Evolutionary conservation across 2,113 vertebrate species (phyloP), one percentile per base, ranked within the genome.

Genomic region (Zosterops hypoxanthus): DNA sequence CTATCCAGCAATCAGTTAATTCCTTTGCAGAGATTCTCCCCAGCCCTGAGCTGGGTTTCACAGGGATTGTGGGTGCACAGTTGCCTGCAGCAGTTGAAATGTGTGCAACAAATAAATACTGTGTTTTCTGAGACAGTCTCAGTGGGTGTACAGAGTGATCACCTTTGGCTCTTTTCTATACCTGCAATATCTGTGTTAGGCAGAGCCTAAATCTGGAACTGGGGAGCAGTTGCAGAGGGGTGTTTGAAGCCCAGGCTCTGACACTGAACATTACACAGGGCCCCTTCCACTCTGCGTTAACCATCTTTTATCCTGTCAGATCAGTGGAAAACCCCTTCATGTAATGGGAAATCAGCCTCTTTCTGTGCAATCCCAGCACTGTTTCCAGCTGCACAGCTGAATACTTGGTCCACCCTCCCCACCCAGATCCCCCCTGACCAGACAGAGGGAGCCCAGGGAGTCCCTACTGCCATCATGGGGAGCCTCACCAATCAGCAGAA

Each of bases 161-260:
- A 66, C 24, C 34, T 92, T 63, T 71, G 42, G 9, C 61, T 94
- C 36, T 69, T 95, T 80, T 72, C 63, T 83, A 1, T 57, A 28
- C 21, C 29, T 22, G 78, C 24, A 64, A 28, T 47, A 44, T 10
- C 33, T 0, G 0, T 31, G 14, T 47, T 64, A 84, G 26, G 42
- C 78, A 68, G 29, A 71, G 29, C 24, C 59, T 83, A n/a, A 61
- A 61, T 92, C 19, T 87, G 78, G 68, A 66, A 22, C 2, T 19
- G 26, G 55, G 39, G 63, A 82, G 34, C 71, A 56, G 33, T 39
- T 50, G 55, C 36, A 79, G 49, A 9, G 21, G 47, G 31, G 16
- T 23, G 13, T 44, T 23, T 44, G 44, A 22, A 90, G 57, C 33
- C 42, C 28, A 83, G 61, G 15, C 29, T 76, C 65, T 5, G 7